A percentile compares a stretch with the other conserved stretches of the same genome.
Conservation (phyloP, 2,888 invertebrate species). For the Glyphotaelius pellucidus region DNA sequence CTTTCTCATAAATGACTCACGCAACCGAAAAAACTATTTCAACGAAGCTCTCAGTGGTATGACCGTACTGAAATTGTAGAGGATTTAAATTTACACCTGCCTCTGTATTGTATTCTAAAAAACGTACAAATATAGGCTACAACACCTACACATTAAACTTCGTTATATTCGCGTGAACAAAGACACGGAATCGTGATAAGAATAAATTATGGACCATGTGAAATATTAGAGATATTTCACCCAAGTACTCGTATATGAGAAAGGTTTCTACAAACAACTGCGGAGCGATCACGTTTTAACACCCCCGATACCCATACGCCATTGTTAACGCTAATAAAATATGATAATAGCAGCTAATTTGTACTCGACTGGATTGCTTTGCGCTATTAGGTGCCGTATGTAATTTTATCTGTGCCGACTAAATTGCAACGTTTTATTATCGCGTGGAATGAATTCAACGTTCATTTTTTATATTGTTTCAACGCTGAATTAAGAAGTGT, state of each 20-base stretch:
- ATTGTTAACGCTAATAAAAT: slow-evolving; percentile 29
- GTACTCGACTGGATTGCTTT: slow-evolving; percentile 35
- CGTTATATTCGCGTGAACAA: slow-evolving; percentile 2
- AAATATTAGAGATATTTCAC: neutral
- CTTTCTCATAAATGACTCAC: neutral
- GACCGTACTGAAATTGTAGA: neutral
- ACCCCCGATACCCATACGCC: neutral
- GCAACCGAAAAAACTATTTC: neutral
- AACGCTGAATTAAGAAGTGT: neutral
- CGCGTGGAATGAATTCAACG: neutral
- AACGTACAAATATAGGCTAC: neutral
- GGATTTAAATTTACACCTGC: neutral
- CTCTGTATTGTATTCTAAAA: neutral
- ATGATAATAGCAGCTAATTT: slow-evolving; percentile 38
- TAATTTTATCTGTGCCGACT: slow-evolving; percentile 3
- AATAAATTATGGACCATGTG: neutral
- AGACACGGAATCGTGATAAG: neutral
- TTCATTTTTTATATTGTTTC: neutral
- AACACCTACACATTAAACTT: neutral
- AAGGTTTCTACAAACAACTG: neutral
- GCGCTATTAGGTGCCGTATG: neutral
- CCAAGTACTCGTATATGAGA: neutral
- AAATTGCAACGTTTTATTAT: slow-evolving; percentile 28
- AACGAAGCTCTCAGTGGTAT: neutral
- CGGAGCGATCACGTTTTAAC: slow-evolving; percentile 25